These are phyloP conservation scores for Eospalax fontanierii DNA, from an alignment of 2,797 vertebrate genomes.

Conservation along the genomic window DNA sequence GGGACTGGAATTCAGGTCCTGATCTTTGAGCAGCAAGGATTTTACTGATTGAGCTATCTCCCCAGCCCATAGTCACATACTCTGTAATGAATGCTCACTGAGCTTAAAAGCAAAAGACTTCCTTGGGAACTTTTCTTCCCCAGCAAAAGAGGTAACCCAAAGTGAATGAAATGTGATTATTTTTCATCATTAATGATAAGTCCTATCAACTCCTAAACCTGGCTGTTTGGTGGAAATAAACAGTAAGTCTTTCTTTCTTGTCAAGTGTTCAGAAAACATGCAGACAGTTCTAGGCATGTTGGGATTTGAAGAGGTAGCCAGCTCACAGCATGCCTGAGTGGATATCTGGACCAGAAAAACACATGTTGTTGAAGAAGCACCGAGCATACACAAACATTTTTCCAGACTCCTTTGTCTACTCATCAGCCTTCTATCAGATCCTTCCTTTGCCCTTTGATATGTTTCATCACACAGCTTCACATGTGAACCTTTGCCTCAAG, in stretches of 20 bases:
- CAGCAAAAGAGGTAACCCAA: background rate
- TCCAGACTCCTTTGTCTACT: background rate
- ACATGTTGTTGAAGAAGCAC: background rate
- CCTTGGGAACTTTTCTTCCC: background rate
- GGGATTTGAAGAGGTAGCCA: background rate
- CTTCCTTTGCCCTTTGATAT: background rate
- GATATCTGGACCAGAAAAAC: background rate
- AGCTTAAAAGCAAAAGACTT: background rate
- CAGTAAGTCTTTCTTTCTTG: background rate
- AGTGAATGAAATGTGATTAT: background rate
- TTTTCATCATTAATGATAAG: background rate
- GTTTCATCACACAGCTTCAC: background rate
- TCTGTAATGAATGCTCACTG: background rate
- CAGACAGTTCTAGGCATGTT: background rate
- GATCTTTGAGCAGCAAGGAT: background rate
- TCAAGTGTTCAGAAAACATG: background rate
- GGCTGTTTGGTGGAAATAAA: background rate
- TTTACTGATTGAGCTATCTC: background rate
- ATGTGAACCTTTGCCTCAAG: background rate
- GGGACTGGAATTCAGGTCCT: too few relatives aligned
- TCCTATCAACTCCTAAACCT: background rate
- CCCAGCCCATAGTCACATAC: background rate
- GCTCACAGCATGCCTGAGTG: background rate
- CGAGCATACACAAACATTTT: background rate
- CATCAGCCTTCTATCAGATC: background rate